Percentiles rank a stretch among this genome's conserved stretches.
Evolutionary conservation across 2,888 invertebrate species (phyloP).

Genomic region (Empis livida): DNA sequence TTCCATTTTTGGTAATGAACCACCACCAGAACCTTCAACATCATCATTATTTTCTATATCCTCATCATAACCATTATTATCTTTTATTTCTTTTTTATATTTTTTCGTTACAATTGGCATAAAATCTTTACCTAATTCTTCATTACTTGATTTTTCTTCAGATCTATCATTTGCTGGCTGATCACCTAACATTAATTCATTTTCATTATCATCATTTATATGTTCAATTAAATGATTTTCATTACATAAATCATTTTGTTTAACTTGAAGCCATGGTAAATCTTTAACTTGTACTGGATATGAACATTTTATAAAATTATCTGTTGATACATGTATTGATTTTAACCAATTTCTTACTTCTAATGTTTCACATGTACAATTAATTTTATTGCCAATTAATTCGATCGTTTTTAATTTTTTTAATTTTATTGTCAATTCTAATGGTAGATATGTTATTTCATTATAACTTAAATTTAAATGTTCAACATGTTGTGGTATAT

Average conservation of each 20-base stretch:
- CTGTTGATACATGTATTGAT: constrained; percentile 41
- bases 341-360: constrained; percentile 47
- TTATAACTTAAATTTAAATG: constrained; percentile 51
- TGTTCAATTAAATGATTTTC: neutral
- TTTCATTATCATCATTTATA: constrained; percentile 23
- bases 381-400: constrained; percentile 52
- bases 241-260: constrained; percentile 41
- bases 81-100: constrained; percentile 8
- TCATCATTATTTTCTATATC: constrained; percentile 15
- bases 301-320: constrained; percentile 41
- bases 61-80: constrained; percentile 12
- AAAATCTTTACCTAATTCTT: constrained; percentile 28
- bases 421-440: constrained; percentile 42
- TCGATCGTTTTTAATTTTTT: constrained; percentile 45
- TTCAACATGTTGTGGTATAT: constrained; percentile 46
- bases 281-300: constrained; percentile 40
- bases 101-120: constrained; percentile 23
- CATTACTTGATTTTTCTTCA: constrained; percentile 20
- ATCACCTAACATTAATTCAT: constrained; percentile 52
- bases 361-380: constrained; percentile 57
- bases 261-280: constrained; percentile 45
- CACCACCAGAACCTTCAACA: constrained; percentile 30
- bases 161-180: constrained; percentile 39
- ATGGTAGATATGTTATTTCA: constrained; percentile 44
- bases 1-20: constrained; percentile 20